These are phyloP conservation scores for Typhlichthys subterraneus DNA, from an alignment of 2,797 vertebrate genomes.

Conservation along the genomic window DNA sequence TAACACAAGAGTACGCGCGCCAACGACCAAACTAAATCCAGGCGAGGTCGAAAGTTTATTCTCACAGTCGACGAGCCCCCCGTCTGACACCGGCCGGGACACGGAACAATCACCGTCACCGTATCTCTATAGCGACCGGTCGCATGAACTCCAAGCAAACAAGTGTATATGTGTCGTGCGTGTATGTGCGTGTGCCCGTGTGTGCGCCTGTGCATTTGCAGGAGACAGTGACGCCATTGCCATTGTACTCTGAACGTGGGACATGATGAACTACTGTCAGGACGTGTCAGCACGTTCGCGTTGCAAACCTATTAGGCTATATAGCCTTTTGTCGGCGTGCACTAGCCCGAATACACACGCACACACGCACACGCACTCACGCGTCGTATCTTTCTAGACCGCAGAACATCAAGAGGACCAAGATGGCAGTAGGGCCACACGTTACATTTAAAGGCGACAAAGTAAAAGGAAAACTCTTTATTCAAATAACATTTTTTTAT, in stretches of 20 bases:
- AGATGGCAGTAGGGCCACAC: neutral
- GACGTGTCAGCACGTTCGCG: neutral
- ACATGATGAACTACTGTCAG: neutral
- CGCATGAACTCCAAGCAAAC: constrained; percentile 63
- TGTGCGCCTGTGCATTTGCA: constrained; percentile 4
- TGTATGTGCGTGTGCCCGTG: neutral
- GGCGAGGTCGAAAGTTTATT: no score
- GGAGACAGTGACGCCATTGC: constrained; percentile 3
- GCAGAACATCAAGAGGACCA: neutral
- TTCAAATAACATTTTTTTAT: constrained; percentile 74
- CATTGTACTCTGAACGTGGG: no score
- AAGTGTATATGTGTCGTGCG: constrained; percentile 44
- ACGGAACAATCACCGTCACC: constrained; percentile 59
- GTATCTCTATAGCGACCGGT: constrained; percentile 62
- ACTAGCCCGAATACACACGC: neutral
- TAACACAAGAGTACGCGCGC: no score
- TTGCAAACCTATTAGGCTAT: no score
- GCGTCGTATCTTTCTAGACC: neutral
- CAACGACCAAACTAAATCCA: no score
- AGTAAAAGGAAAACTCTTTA: constrained; percentile 23
- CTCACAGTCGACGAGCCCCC: no score
- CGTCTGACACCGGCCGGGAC: neutral
- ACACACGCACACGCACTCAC: neutral
- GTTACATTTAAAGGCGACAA: neutral
- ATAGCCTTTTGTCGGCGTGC: no score